Conservation (phyloP, 2,797 vertebrate genomes). For the Pseudopleuronectes americanus region DNA sequence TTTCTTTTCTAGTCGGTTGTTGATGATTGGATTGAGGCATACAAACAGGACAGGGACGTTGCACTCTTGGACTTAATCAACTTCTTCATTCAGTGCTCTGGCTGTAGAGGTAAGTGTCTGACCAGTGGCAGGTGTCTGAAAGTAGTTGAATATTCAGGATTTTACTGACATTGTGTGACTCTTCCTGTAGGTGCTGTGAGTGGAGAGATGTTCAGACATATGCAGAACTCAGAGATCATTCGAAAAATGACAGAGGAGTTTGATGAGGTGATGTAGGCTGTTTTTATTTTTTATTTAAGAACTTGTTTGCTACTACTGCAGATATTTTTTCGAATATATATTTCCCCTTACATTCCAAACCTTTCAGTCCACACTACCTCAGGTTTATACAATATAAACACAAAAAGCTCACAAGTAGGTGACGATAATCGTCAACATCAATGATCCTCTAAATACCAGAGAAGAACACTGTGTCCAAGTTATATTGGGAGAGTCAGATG, state of each 20-base stretch:
- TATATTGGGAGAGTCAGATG: no score
- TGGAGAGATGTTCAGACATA: constrained; percentile 96
- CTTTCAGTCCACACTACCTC: no score
- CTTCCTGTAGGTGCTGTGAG: constrained; percentile 90
- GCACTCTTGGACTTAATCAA: constrained; percentile 97
- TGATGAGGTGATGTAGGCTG: constrained; percentile 89
- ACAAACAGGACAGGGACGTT: constrained; percentile 93
- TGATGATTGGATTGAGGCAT: constrained; percentile 98
- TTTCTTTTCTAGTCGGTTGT: constrained; percentile 86
- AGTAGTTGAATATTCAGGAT: not conserved
- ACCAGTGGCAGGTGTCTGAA: not conserved
- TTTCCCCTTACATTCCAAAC: no score
- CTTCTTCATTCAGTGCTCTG: constrained; percentile 98
- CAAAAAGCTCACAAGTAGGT: no score
- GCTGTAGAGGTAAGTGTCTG: constrained; percentile 93
- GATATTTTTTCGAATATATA: no score
- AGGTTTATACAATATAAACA: no score
- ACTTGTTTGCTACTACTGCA: no score
- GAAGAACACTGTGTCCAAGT: no score
- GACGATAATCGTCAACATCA: no score
- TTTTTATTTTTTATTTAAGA: no score
- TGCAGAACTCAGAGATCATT: constrained; percentile 99
- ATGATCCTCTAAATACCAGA: no score
- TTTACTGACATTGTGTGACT: constrained; percentile 5
- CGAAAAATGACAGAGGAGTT: constrained; percentile 99